Base-by-base conservation (phyloP, 2,113 vertebrate species). In the Alaudala cheleensis region DNA sequence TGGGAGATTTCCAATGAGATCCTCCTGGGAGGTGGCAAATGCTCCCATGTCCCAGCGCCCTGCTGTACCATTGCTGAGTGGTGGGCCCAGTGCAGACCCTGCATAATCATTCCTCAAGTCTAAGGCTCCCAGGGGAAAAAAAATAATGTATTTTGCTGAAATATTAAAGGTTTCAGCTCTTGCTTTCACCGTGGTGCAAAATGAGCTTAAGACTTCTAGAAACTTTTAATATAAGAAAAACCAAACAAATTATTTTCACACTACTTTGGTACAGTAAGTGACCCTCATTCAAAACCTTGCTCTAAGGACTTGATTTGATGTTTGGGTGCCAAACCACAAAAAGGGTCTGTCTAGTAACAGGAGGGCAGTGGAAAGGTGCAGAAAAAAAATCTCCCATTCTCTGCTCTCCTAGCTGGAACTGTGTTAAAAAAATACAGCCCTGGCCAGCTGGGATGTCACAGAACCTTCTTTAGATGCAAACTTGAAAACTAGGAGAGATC, bases 251-350 rank as follows among this genome's bases (percentile, higher is more conserved):
- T 16, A 8, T 62, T 97, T 94, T 77, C 8, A 4, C 37, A 33
- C 61, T 82, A 26, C 37, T 85, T 80, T 14, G 17, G 23, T 65
- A 20, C 17, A 79, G 37, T 65, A 42, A 89, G 20, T 80, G 66
- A 80, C 16, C n/a, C 11, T 92, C 22, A 57, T 66, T 80, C n/a
- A 61, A 88, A 90, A 47, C 12, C 47, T 81, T 81, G 56, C 39
- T 74, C 26, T 71, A 42, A 81, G 45, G n/a, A 71, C 64, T 92
- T 93, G 81, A 94, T 86, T 70, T 66, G n/a, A n/a, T n/a, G n/a
- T n/a, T n/a, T n/a, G n/a, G n/a, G n/a, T n/a, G n/a, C n/a, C n/a
- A n/a, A 95, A 82, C 82, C 85, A 84, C 90, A 74, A 74, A 83
- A 42, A 70, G 39, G 28, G 26, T 66, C 45, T 53, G 76, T 81